Evolutionary conservation across 2,888 invertebrate genomes (phyloP).

Genomic region (Caenorhabditis macrosperma): DNA sequence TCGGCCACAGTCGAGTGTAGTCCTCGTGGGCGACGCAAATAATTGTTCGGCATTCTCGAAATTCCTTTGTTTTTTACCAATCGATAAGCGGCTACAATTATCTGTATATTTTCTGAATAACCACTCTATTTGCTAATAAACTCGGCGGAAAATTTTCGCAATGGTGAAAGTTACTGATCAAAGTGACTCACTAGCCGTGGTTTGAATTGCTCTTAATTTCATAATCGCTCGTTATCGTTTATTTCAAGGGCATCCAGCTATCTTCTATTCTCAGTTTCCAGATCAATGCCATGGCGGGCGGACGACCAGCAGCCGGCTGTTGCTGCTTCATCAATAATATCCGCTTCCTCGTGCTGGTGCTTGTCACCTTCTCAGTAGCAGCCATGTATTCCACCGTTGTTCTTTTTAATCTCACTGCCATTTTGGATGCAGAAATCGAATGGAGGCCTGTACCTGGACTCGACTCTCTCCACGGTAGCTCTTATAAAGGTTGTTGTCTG

Average conservation of each 20-base stretch:
- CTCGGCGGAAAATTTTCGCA: too few species aligned
- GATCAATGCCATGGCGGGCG: conserved; percentile 57
- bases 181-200: not conserved
- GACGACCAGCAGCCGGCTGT: conserved; percentile 61
- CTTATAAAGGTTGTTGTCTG: conserved; percentile 51
- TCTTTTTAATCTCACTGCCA: conserved; percentile 70
- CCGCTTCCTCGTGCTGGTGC: conserved; percentile 66
- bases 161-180: not conserved
- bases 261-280: conserved; percentile 1
- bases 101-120: too few species aligned
- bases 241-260: not conserved
- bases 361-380: conserved; percentile 63
- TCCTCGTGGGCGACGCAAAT: conserved; percentile 13
- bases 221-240: not conserved
- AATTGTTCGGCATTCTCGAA: conserved; percentile 4
- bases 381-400: conserved; percentile 70
- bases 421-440: conserved; percentile 54
- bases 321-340: conserved; percentile 69
- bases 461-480: conserved; percentile 54
- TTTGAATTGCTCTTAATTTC: not conserved
- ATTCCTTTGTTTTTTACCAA: conserved; percentile 5
- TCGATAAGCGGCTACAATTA: not conserved
- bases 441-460: conserved; percentile 55
- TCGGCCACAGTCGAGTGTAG: conserved; percentile 9
- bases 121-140: too few species aligned